Base-by-base conservation (phyloP, 2,888 invertebrate species). In the Anaspis maculata region DNA sequence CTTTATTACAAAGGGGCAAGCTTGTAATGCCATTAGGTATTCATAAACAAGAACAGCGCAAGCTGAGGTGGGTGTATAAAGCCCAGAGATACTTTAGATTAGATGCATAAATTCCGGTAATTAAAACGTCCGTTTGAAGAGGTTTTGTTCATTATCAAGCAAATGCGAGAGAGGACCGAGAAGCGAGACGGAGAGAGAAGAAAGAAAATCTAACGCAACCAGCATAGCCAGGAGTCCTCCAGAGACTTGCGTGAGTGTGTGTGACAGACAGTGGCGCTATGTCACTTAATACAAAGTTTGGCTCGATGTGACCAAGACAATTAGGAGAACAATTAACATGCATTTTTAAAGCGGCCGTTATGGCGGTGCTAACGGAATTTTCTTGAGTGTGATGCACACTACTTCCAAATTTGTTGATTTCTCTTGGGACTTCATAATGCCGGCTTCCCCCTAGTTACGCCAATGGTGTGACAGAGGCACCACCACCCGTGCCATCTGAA, bases 101-200 rank as follows among this genome's bases (percentile, higher is more conserved):
- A 45, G 45, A 35, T 44, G 46, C 45, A 46, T 48, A 46, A 46
- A 46, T 46, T 48, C 37, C 35, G 33, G 41, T 48, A 45, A 48
- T 48, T 45, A 48, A 48, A 48, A 46, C 41, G 44, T 42, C 38
- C 42, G 43, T 46, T 43, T 44, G 42, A 43, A 42, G 46, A 42
- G 46, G 44, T 48, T 48, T 48, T 43, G 43, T 46, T 48, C 43
- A 46, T 46, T 48, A 48, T 40, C 40, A 35, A 38, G 44, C 41
- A 38, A 48, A 45, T 44, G 39, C 27, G 39, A 36, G 35, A 15
- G 15, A 27, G 16, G 29, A 37, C 37, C 42, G 39, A 38, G 44
- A 41, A 39, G 36, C 41, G 35, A 38, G 28, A 31, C 33, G 27
- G 21, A 41, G 34, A 32, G 25, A 34, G 19, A 19, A 19, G 5